phyloP scores from a whole-genome alignment of 2,113 vertebrate genomes.

The Agapornis roseicollis region DNA sequence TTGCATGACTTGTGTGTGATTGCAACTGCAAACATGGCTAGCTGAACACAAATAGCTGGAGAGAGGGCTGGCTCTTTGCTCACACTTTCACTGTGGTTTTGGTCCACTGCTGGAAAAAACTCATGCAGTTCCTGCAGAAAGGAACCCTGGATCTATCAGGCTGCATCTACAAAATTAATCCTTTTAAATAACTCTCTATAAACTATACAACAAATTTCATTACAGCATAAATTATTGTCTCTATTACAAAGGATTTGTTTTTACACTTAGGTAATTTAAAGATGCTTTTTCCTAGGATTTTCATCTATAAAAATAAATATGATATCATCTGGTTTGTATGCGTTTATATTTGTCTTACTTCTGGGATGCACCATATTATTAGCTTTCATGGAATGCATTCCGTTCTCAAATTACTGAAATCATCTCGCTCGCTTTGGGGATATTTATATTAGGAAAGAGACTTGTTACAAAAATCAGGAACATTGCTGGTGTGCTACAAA shows the following conservation, averaged over 20 bases:
- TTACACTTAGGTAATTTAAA: slow-evolving; percentile 26
- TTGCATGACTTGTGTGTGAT: background rate
- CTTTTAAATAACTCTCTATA: slow-evolving; percentile 32
- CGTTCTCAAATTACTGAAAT: slow-evolving; percentile 14
- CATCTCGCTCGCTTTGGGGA: background rate
- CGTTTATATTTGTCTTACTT: slow-evolving; percentile 52
- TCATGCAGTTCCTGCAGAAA: background rate
- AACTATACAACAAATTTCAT: slow-evolving; percentile 22
- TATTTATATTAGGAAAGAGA: slow-evolving; percentile 46
- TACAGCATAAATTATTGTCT: slow-evolving; percentile 17
- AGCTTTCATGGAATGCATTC: slow-evolving; percentile 45
- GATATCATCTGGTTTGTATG: background rate
- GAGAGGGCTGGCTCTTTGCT: background rate
- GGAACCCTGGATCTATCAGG: background rate
- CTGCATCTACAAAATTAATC: background rate
- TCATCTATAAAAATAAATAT: slow-evolving; percentile 40
- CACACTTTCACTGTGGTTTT: background rate
- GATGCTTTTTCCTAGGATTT: slow-evolving; percentile 11
- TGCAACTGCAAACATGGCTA: background rate
- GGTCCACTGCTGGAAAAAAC: background rate
- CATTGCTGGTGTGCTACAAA: background rate
- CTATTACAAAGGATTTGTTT: slow-evolving; percentile 12
- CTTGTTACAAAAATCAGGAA: slow-evolving; percentile 30
- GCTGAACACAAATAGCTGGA: background rate
- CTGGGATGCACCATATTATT: slow-evolving; percentile 51